A percentile compares a stretch with the other conserved stretches of the same genome.
phyloP scores from a whole-genome alignment of 1,140 invertebrate species.

The Triops cancriformis region DNA sequence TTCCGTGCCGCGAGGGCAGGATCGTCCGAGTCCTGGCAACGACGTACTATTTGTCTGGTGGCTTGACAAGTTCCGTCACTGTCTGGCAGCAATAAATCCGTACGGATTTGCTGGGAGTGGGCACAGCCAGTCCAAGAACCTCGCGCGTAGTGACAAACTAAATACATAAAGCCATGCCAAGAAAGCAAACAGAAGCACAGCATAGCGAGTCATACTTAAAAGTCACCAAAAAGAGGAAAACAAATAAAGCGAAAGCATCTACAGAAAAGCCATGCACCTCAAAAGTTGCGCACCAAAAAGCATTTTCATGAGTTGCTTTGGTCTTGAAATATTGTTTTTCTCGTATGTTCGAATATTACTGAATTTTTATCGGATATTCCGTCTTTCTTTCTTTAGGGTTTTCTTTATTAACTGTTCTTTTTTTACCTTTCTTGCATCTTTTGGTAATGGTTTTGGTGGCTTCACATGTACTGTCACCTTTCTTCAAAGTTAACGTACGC shows the following conservation, averaged over 20 bases:
- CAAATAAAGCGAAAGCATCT: not conserved
- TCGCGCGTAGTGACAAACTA: not conserved
- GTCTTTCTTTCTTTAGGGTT: not conserved
- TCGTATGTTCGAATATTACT: not conserved
- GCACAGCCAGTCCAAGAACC: not conserved
- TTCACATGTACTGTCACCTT: slow-evolving; percentile 67
- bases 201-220: not conserved
- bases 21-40: not conserved
- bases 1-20: not conserved
- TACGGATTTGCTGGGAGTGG: not conserved
- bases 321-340: not conserved
- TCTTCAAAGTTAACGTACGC: slow-evolving; percentile 70
- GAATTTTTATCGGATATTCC: not conserved
- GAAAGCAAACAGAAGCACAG: not conserved
- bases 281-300: not conserved
- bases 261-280: not conserved
- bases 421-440: slow-evolving; percentile 78
- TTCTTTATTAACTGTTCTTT: not conserved
- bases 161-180: slow-evolving; percentile 6
- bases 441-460: slow-evolving; percentile 75
- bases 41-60: slow-evolving; percentile 5
- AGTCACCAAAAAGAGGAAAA: not conserved
- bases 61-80: not conserved
- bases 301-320: not conserved
- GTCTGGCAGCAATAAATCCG: slow-evolving; percentile 10